phyloP scores from a whole-genome alignment of 2,797 vertebrate species.

The Arnoldichthys spilopterus region DNA sequence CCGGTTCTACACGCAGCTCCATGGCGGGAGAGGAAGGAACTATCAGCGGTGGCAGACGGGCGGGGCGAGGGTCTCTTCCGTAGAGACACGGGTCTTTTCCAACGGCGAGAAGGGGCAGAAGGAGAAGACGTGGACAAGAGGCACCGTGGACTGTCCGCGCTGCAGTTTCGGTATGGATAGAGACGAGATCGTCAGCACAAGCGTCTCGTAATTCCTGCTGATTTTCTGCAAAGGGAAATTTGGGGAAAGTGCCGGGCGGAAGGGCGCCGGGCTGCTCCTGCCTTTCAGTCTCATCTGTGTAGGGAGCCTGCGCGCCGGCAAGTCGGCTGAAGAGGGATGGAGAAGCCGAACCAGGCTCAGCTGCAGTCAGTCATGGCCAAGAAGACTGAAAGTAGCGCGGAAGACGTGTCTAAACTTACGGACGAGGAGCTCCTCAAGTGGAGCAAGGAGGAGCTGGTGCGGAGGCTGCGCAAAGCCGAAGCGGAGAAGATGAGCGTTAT shows the following conservation, averaged over 20 bases:
- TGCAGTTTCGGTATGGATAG: slow-evolving; percentile 45
- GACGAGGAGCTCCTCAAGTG: slow-evolving; percentile 93
- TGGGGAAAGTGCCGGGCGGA: slow-evolving; percentile 39
- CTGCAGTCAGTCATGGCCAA: slow-evolving; percentile 73
- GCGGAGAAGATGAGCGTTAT: slow-evolving; percentile 94
- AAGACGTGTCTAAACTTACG: slow-evolving; percentile 89
- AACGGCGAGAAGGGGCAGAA: slow-evolving; percentile 53
- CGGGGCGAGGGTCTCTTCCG: slow-evolving; percentile 55
- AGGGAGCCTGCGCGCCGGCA: slow-evolving; percentile 34
- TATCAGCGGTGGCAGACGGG: slow-evolving; percentile 58
- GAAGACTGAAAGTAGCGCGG: slow-evolving; percentile 74
- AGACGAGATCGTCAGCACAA: slow-evolving; percentile 41
- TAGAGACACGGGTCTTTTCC: slow-evolving; percentile 51
- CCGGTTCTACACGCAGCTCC: slow-evolving; percentile 45
- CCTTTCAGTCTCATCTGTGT: slow-evolving; percentile 35
- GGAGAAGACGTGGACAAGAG: slow-evolving; percentile 41
- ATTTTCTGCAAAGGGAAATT: slow-evolving; percentile 36
- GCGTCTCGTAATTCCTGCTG: slow-evolving; percentile 41
- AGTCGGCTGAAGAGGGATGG: slow-evolving; percentile 67
- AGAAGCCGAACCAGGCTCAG: slow-evolving; percentile 67
- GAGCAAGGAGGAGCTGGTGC: slow-evolving; percentile 93
- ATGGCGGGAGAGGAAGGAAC: slow-evolving; percentile 60
- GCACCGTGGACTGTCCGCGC: slow-evolving; percentile 34
- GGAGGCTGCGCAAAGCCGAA: slow-evolving; percentile 88
- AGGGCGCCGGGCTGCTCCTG: slow-evolving; percentile 44